Conservation (phyloP, 1,140 invertebrate species). For the Drosophila parabipectinata region DNA sequence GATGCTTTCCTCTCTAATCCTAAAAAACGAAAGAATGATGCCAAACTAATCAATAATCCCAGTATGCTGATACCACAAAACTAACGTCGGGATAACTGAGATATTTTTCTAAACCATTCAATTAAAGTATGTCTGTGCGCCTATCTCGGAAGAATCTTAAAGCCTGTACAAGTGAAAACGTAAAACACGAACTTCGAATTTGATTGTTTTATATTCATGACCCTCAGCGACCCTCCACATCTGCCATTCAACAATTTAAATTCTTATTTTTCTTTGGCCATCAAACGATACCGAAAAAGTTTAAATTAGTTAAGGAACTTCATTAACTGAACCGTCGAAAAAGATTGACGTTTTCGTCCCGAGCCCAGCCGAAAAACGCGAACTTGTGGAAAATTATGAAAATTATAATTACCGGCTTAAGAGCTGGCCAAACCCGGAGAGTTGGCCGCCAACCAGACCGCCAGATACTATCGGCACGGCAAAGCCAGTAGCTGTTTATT, state of each 20-base stretch:
- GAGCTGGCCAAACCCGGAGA: conserved; percentile 18
- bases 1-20: not conserved
- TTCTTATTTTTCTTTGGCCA: conserved; percentile 46
- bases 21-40: not conserved
- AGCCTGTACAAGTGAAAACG: not conserved
- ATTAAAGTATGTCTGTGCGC: not conserved
- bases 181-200: conserved; percentile 18
- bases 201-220: conserved; percentile 6
- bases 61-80: not conserved
- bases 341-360: conserved; percentile 42
- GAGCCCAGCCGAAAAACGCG: conserved; percentile 33
- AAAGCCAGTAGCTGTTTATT: conserved; percentile 64
- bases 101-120: not conserved
- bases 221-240: conserved; percentile 26
- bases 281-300: conserved; percentile 62
- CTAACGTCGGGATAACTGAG: not conserved
- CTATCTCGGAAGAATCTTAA: not conserved
- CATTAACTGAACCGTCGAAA: conserved; percentile 46
- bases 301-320: conserved; percentile 78
- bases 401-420: conserved; percentile 76
- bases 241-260: conserved; percentile 23
- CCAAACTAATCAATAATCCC: not conserved
- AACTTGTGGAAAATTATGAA: conserved; percentile 67
- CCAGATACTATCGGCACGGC: conserved; percentile 33
- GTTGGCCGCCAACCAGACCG: conserved; percentile 4